Evolutionary conservation across 64 coral and sea anemone species (phyloP).

Genomic region (Stichodactyla helianthus): DNA sequence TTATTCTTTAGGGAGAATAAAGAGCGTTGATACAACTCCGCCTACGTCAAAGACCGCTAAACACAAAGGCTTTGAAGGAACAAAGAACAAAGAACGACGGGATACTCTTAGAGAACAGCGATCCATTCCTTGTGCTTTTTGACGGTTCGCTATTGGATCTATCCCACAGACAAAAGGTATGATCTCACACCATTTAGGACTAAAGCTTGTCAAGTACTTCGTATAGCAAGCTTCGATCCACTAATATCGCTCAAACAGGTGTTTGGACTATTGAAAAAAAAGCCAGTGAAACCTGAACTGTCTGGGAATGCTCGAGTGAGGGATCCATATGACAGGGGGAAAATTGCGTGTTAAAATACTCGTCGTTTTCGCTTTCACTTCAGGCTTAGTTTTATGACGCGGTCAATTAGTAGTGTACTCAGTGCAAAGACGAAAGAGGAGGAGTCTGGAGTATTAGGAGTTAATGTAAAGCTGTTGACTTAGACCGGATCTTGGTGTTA

Average conservation of each 20-base stretch:
- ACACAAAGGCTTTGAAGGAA: background rate
- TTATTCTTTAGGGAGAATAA: slow-evolving; percentile 1
- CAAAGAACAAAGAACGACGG: slow-evolving; percentile 4
- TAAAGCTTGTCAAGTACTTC: slow-evolving; percentile 2
- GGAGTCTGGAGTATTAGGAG: background rate
- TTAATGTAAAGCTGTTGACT: slow-evolving; percentile 2
- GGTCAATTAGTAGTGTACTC: background rate
- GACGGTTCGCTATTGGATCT: background rate
- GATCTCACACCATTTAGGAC: background rate
- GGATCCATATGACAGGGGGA: background rate
- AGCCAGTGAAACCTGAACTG: background rate
- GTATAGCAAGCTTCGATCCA: background rate
- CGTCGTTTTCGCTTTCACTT: background rate
- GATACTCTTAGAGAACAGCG: background rate
- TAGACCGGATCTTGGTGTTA: slow-evolving; percentile 10
- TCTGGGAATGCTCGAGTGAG: background rate
- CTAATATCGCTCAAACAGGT: background rate
- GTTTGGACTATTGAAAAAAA: background rate
- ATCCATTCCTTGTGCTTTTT: background rate
- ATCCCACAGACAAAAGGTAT: background rate
- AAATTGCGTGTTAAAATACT: background rate
- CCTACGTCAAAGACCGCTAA: slow-evolving; percentile 4
- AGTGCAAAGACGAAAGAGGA: background rate
- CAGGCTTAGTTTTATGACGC: background rate
- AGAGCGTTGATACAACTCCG: slow-evolving; percentile 11